Percentiles rank a stretch among this genome's conserved stretches.
Evolutionary conservation across 1,140 invertebrate genomes (phyloP).

Genomic region (Drosophila parabipectinata): DNA sequence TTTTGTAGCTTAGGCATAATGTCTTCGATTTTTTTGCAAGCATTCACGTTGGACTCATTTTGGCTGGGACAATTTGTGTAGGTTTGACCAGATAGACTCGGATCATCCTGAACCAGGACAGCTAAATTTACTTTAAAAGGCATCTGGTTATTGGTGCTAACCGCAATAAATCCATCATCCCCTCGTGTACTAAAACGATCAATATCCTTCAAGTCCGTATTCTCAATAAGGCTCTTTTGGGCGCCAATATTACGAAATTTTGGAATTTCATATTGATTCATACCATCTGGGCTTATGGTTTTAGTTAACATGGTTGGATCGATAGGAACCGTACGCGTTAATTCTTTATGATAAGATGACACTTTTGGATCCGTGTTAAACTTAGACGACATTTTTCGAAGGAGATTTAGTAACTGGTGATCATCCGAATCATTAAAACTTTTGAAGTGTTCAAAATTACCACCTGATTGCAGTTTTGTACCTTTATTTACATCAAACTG

Average conservation of each 20-base stretch:
- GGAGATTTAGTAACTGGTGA: no score
- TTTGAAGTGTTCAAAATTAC: no score
- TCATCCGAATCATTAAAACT: not conserved
- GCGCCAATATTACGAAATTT: slow-evolving; percentile 68
- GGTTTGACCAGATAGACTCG: slow-evolving; percentile 54
- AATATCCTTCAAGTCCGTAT: slow-evolving; percentile 60
- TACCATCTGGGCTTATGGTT: not conserved
- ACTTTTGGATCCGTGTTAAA: not conserved
- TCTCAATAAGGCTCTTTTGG: slow-evolving; percentile 60
- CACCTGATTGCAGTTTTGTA: no score
- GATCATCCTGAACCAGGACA: slow-evolving; percentile 70
- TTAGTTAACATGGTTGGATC: not conserved
- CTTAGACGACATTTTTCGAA: not conserved
- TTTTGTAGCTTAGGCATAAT: slow-evolving; percentile 84
- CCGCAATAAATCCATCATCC: slow-evolving; percentile 64
- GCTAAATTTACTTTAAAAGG: slow-evolving; percentile 65
- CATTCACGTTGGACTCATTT: slow-evolving; percentile 88
- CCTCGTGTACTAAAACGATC: slow-evolving; percentile 58
- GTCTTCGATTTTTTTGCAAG: slow-evolving; percentile 85
- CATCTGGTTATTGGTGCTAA: slow-evolving; percentile 71
- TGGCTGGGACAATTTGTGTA: slow-evolving; percentile 82
- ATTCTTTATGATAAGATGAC: not conserved
- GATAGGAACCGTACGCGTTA: not conserved
- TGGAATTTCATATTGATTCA: slow-evolving; percentile 24
- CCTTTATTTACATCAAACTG: no score